Percentiles rank a stretch among this genome's conserved stretches.
phyloP scores from a whole-genome alignment of 2,113 vertebrate species.

The Ardeotis arabs region DNA sequence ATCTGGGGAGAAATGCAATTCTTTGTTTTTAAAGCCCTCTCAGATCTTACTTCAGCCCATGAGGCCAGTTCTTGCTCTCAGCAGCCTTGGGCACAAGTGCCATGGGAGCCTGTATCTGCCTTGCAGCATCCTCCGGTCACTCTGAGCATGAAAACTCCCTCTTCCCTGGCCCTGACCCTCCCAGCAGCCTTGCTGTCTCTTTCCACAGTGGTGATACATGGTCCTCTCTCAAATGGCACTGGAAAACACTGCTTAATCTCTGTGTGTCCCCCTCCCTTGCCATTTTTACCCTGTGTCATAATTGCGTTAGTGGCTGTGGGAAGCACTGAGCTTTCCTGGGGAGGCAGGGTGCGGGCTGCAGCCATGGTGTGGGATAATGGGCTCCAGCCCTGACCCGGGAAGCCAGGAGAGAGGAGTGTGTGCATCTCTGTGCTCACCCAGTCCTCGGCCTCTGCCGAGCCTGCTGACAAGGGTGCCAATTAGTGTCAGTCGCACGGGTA shows the following conservation, averaged over 20 bases:
- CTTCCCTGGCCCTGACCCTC: not conserved
- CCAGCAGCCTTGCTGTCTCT: not conserved
- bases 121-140: not conserved
- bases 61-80: not conserved
- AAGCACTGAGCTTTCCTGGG: accelerated
- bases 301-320: accelerated
- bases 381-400: not conserved
- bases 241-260: not conserved
- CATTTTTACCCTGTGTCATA: accelerated
- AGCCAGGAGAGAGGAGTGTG: accelerated
- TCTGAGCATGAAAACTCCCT: not conserved
- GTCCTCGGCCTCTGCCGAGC: accelerated
- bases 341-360: accelerated
- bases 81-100: not conserved
- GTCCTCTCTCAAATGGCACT: not conserved
- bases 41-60: not conserved
- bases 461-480: not conserved
- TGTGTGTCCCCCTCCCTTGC: not conserved
- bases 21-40: not conserved
- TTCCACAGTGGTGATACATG: accelerated
- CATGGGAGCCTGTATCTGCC: not conserved
- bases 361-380: accelerated
- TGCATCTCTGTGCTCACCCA: accelerated
- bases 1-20: not conserved
- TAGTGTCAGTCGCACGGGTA: not conserved